Conservation (phyloP, 2,113 vertebrate species). For the Pangasianodon hypophthalmus region DNA sequence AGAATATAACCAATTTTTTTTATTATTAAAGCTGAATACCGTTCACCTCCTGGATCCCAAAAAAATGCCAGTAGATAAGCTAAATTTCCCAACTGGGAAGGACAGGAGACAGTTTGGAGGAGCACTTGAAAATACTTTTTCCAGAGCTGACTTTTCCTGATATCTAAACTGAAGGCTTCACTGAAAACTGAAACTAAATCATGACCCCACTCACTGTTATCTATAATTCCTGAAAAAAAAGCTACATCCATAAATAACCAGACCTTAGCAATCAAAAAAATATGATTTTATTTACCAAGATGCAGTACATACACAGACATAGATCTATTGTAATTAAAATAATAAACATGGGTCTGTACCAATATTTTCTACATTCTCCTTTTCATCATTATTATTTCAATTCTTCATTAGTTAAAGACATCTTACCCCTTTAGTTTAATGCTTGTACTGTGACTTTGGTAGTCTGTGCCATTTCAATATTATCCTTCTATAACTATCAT, state of each 20-base stretch:
- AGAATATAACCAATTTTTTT: not conserved
- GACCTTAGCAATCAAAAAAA: not conserved
- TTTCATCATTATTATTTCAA: not conserved
- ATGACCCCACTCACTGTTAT: not conserved
- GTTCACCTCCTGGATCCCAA: not conserved
- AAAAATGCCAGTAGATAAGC: not conserved
- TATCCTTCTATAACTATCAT: not conserved
- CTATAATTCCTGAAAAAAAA: not conserved
- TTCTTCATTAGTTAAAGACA: not conserved
- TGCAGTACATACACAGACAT: not conserved
- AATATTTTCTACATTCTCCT: not conserved
- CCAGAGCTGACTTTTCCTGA: constrained; percentile 72
- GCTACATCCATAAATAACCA: constrained; percentile 27
- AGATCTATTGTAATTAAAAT: not conserved
- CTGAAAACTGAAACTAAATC: not conserved
- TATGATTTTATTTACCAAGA: not conserved
- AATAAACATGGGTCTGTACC: not conserved
- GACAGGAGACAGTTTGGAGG: constrained; percentile 78
- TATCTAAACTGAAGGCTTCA: constrained; percentile 54
- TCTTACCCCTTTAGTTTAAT: not conserved
- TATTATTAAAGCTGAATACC: not conserved
- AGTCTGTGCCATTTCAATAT: not conserved
- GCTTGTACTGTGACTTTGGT: not conserved
- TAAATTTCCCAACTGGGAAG: not conserved
- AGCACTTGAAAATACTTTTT: constrained; percentile 80